Evolutionary conservation across 2,113 vertebrate genomes (phyloP).

Genomic region (Actinemys pallida): DNA sequence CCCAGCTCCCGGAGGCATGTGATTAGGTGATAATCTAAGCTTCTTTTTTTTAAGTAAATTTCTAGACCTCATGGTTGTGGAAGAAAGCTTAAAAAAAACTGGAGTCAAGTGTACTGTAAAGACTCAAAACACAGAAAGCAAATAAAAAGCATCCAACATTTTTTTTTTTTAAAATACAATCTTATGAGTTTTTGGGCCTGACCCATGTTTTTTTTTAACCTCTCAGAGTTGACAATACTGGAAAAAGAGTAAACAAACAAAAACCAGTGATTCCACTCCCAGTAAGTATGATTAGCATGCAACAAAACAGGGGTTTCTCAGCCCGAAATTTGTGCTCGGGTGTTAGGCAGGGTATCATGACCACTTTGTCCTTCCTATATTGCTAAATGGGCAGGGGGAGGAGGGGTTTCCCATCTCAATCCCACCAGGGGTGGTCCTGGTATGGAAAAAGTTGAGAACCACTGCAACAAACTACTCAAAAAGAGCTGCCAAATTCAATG

Average conservation of each 20-base stretch:
- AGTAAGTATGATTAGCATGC: not conserved
- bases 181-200: not conserved
- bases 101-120: not conserved
- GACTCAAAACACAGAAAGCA: not conserved
- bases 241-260: not conserved
- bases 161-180: not conserved
- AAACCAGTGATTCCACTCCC: not conserved
- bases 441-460: not conserved
- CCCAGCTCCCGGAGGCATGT: not conserved
- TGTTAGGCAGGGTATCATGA: not conserved
- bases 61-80: not conserved
- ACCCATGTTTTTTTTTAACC: not conserved
- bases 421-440: not conserved
- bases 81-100: constrained; percentile 8
- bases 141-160: constrained; percentile 12
- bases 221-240: not conserved
- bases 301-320: not conserved
- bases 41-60: not conserved
- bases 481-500: not conserved
- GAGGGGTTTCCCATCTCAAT: not conserved
- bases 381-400: not conserved
- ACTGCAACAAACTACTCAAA: not conserved
- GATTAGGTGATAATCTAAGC: not conserved
- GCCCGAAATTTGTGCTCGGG: not conserved
- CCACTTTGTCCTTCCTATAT: not conserved